Percentiles rank a stretch among this genome's conserved stretches.
These are phyloP conservation scores for Carlito syrichta DNA, from an alignment of 2,113 vertebrate species.

Conservation along the genomic window DNA sequence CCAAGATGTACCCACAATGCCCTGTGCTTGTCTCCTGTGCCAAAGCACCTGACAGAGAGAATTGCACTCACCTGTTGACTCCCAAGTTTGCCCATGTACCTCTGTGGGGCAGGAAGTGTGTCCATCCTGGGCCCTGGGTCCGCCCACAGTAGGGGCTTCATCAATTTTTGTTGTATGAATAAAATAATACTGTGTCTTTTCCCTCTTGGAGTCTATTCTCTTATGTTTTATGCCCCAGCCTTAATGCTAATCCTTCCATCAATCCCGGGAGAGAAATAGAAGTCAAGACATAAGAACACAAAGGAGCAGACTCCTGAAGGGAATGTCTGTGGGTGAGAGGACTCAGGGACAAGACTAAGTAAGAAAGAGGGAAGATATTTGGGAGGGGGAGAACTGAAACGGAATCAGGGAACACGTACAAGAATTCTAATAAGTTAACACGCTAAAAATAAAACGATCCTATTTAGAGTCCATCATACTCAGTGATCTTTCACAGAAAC, in stretches of 20 bases:
- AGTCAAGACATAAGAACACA: background rate
- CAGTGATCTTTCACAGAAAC: too few species aligned
- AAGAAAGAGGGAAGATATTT: background rate
- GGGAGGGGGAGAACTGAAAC: background rate
- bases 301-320: background rate
- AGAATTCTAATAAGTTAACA: background rate
- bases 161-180: background rate
- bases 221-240: background rate
- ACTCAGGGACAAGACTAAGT: background rate
- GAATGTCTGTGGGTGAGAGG: background rate
- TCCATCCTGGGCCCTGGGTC: background rate
- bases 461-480: too few species aligned
- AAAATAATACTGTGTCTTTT: background rate
- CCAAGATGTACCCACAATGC: fast-evolving
- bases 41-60: background rate
- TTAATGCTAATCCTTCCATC: background rate
- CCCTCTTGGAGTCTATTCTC: background rate
- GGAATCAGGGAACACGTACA: background rate
- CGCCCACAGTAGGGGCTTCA: background rate
- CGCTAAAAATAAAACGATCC: background rate
- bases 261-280: background rate
- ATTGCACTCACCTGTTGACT: background rate
- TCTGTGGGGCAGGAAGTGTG: background rate
- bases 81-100: background rate
- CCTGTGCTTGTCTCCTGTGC: background rate